Evolutionary conservation across 2,888 invertebrate species (phyloP), one percentile per base, ranked within the genome.

Genomic region (Automeris io): DNA sequence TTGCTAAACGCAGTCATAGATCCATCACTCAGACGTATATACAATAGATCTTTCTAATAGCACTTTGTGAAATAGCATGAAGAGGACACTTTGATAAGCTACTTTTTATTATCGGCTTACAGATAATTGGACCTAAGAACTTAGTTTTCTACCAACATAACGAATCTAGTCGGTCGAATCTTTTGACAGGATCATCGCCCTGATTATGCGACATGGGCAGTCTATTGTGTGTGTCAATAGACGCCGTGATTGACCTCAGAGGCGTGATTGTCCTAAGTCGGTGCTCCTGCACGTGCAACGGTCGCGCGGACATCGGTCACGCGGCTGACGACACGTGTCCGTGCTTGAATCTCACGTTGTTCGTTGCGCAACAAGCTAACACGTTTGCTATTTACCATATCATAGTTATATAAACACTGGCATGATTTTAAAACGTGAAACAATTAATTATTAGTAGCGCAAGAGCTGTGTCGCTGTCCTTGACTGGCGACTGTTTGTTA

Each of bases 291-390:
- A 73, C 77, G 78, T 76, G 74, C 54, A 45, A 33, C n/a, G 38
- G 45, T 46, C 47, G 54, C 52, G 54, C 46, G 43, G 39, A 31
- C 13, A 26, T 6, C 55, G 63, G 67, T 83, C 85, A 82, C 83
- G 82, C 70, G 83, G 80, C 73, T 39, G 16, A 24, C 42, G 50
- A 60, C 83, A 83, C 83, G 85, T 83, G 81, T 60, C 57, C 55
- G 64, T 44, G 65, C 78, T 74, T 78, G 80, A 76, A 77, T 78
- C 77, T 78, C 83, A 82, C 85, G 82, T 83, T 82, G 75, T 45
- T 43, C 50, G 59, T 83, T 81, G 70, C 81, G 80, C 71, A 82
- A 82, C 72, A 50, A 49, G 48, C 47, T 54, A 63, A 57, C 78
- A 74, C 78, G 74, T 70, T 78, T 57, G 60, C 64, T 69, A 73